Base-by-base conservation (phyloP, 2,797 vertebrate species). In the Knipowitschia caucasica region DNA sequence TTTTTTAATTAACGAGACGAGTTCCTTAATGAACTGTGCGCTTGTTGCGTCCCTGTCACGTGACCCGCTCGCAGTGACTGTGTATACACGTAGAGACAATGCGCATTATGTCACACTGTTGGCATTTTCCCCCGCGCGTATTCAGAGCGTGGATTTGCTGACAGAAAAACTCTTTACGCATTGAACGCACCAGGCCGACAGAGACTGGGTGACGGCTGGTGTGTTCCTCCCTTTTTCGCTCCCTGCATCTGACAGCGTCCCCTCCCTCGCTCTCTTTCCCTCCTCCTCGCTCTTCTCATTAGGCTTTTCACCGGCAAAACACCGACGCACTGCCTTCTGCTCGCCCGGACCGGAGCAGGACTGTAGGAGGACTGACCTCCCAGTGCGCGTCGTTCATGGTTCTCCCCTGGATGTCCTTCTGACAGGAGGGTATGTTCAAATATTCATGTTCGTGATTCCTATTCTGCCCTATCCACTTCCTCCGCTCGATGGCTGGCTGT, bases 381-480 rank as follows among this genome's bases (percentile, higher is more conserved):
- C 65, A 56, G 77, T 73, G 71, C 78, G 61, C 81, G 46, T 60
- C 76, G 59, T 80, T 79, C 71, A 82, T 77, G 81, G 50, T 86
- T 69, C 69, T 70, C 73, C 74, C 61, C 67, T 81, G 84, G 82
- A 82, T 80, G 75, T 73, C 67, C 53, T 74, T 81, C 67, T 88
- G 84, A 86, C 75, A 72, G 78, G 64, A 82, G 76, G 88, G 89
- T 88, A 85, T 23, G 87, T 78, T 62, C 43, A 55, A 46, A 73
- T 54, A 30, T 71, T 64, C 7, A 27, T 57, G 15, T 58, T 49
- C 14, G 24, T 38, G 7, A 36, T 51, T 18, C 46, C 14, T 23
- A 49, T 35, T 3, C 26, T 29, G 1, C 2, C 6, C 3, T 8
- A 21, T 24, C 18, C 52, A n/a, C 25, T 35, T 55, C 29, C 42